A percentile compares a stretch with the other conserved stretches of the same genome.
phyloP scores from a whole-genome alignment of 2,113 vertebrate species.

The Hemichromis elongatus region DNA sequence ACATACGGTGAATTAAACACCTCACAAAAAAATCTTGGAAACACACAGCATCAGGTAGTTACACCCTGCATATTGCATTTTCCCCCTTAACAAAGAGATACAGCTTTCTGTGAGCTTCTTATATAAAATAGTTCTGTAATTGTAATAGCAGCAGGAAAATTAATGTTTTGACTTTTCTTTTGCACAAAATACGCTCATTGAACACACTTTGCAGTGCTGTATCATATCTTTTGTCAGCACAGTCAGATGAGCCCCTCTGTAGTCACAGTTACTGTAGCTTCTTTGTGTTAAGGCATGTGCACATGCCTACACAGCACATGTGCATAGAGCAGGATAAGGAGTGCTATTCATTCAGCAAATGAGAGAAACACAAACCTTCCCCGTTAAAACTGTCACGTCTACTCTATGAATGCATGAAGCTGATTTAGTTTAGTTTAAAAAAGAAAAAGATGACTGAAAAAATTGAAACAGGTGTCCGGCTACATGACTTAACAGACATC shows the following conservation, averaged over 20 bases:
- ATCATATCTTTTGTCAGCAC: conserved; percentile 15
- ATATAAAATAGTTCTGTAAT: conserved; percentile 44
- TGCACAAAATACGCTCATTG: conserved; percentile 31
- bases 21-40: conserved; percentile 26
- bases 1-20: conserved; percentile 4
- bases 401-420: conserved; percentile 1
- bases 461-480: not conserved
- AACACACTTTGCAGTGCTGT: not conserved
- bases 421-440: not conserved
- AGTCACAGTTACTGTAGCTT: conserved; percentile 42
- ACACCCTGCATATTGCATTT: conserved; percentile 52
- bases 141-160: conserved; percentile 45
- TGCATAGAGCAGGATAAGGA: conserved; percentile 51
- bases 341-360: conserved; percentile 28
- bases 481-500: not conserved
- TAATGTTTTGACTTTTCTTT: not conserved
- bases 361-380: not conserved
- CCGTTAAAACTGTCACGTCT: not conserved
- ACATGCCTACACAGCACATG: conserved; percentile 53
- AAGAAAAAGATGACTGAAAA: not conserved
- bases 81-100: not conserved
- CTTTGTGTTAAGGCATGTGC: conserved; percentile 63
- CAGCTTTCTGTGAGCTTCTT: not conserved
- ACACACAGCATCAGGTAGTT: conserved; percentile 45
- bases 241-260: conserved; percentile 16